Evolutionary conservation across 2,113 vertebrate genomes (phyloP).

Genomic region (Myotis lucifugus): DNA sequence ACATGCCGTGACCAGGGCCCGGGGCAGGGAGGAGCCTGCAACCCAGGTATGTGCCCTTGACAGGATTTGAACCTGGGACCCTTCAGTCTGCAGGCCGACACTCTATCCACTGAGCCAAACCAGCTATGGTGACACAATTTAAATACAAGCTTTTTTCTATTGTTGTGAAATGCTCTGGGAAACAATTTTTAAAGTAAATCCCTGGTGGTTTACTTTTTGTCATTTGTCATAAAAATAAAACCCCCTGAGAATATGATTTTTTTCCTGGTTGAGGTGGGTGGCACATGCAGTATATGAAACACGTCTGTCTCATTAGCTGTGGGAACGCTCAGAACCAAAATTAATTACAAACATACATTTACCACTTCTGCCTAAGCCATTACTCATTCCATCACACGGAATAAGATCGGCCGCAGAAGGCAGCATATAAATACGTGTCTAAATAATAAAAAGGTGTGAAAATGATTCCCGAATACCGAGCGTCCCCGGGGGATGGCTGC

Average conservation of each 20-base stretch:
- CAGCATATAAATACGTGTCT: neutral
- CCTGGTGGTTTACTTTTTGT: neutral
- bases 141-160: neutral
- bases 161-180: neutral
- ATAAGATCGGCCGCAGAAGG: neutral
- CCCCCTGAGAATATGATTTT: neutral
- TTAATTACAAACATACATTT: neutral
- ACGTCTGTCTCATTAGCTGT: neutral
- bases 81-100: no score
- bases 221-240: neutral
- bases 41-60: no score
- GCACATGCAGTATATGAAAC: neutral
- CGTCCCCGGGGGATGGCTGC: neutral
- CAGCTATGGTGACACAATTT: neutral
- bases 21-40: no score
- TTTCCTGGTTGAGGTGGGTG: neutral
- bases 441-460: neutral
- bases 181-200: neutral
- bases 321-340: neutral
- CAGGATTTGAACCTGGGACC: no score
- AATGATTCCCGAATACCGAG: neutral
- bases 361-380: neutral
- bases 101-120: no score
- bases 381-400: neutral
- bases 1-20: no score